Percentiles rank a stretch among this genome's conserved stretches.
Evolutionary conservation across 2,113 vertebrate species (phyloP).

Genomic region (Daphoenositta chrysoptera): DNA sequence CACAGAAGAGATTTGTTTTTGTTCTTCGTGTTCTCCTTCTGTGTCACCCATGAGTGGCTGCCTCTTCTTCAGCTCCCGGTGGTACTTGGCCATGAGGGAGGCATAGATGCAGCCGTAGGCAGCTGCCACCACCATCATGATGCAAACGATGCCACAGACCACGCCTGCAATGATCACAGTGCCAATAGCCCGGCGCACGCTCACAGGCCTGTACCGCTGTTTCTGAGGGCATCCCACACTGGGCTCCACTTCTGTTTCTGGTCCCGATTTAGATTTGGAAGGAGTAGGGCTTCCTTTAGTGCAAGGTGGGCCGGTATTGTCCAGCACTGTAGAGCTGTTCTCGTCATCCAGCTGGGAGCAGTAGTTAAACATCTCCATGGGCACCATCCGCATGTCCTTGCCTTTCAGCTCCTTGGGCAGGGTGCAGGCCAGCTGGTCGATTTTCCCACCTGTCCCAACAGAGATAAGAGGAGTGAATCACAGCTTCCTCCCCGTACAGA

Average conservation of each 20-base stretch:
- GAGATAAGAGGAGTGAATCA: neutral
- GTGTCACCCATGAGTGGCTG: constrained; percentile 96
- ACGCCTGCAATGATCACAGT: constrained; percentile 96
- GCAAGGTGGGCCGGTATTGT: constrained; percentile 82
- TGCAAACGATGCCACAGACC: constrained; percentile 94
- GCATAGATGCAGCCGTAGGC: constrained; percentile 98
- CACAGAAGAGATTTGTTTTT: constrained; percentile 97
- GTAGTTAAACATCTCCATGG: constrained; percentile 99
- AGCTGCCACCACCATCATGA: constrained; percentile 98
- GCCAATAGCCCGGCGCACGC: constrained; percentile 93
- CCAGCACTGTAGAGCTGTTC: constrained; percentile 77
- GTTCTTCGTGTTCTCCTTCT: constrained; percentile 88
- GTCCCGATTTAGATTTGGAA: constrained; percentile 64
- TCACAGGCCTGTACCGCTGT: constrained; percentile 87
- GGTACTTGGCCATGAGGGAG: constrained; percentile 98
- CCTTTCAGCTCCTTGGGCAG: constrained; percentile 96
- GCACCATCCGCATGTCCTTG: constrained; percentile 91
- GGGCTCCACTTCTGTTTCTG: constrained; percentile 71
- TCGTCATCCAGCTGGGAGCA: constrained; percentile 94
- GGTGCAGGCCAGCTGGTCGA: constrained; percentile 95
- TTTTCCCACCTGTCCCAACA: constrained; percentile 82
- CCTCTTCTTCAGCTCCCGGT: constrained; percentile 95
- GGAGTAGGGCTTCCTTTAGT: constrained; percentile 74
- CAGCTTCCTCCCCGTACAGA: neutral
- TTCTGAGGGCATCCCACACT: constrained; percentile 77